Evolutionary conservation across 1,140 invertebrate species (phyloP), one percentile per base, ranked within the genome.

Genomic region (Drosophila repletoides): DNA sequence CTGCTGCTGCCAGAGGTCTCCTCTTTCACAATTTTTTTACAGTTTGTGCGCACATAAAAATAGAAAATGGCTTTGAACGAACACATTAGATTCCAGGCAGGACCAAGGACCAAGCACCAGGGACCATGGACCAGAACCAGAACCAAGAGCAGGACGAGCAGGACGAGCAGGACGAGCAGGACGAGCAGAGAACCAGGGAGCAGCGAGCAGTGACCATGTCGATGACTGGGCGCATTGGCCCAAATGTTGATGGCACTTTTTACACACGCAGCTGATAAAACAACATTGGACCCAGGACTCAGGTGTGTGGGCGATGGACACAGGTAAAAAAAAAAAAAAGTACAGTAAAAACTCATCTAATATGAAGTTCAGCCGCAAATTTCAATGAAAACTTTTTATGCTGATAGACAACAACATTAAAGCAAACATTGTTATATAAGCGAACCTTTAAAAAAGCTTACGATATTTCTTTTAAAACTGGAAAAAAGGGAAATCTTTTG

Each of bases 11-110:
- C 19, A 2, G 10, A n/a, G 5, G n/a, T 7, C 21, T 5, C 19
- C 17, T 43, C 29, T 49, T 33, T 43, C 34, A 41, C 38, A 33
- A 60, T 74, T 56, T 69, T 86, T 75, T 86, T 75, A 86, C 80
- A 79, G 80, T 86, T 86, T 80, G 71, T 86, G 80, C 80, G 72
- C 80, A 80, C 80, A 86, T 86, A 86, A 86, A 86, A 86, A 86
- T 86, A 86, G 80, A 86, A 86, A 86, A 86, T 86, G 75, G 81
- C 81, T 72, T 59, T 68, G 67, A 84, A 71, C 70, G 64, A 56
- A 29, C 79, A 84, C 79, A 84, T 84, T 83, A 81, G 73, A 77
- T 68, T 49, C 58, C 61, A 48, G 76, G 40, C 70, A 43, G 34
- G 58, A 56, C 40, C 9, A 22, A 19, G 15, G n/a, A 28, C 5